Evolutionary conservation across 2,113 vertebrate genomes (phyloP).

Genomic region (Greenwoodochromis staneri): DNA sequence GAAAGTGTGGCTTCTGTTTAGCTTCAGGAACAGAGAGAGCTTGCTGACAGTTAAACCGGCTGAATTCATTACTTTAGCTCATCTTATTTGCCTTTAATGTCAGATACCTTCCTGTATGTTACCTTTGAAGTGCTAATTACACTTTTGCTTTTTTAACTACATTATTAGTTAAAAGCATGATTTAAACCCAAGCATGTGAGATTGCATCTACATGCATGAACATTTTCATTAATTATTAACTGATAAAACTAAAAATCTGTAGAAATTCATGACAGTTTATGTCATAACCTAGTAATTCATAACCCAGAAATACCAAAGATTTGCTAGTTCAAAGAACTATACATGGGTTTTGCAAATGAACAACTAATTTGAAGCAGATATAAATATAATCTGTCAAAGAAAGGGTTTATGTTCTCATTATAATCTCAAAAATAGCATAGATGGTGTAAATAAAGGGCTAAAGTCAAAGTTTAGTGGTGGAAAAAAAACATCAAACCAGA

Average conservation of each 20-base stretch:
- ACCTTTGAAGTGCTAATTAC: background rate
- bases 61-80: background rate
- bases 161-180: background rate
- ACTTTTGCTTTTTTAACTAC: background rate
- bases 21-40: background rate
- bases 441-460: background rate
- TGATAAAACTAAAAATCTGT: background rate
- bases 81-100: background rate
- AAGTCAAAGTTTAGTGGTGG: background rate
- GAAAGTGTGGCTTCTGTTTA: background rate
- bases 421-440: background rate
- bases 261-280: background rate
- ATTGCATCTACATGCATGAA: background rate
- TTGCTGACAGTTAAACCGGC: background rate
- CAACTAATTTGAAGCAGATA: background rate
- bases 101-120: background rate
- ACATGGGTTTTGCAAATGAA: background rate
- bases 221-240: background rate
- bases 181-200: background rate
- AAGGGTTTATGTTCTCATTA: background rate
- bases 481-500: fast-evolving
- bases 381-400: background rate
- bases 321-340: background rate
- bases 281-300: background rate
- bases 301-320: background rate